These are phyloP conservation scores for Pinctada fucata DNA, from an alignment of 2,888 invertebrate species.

Conservation along the genomic window DNA sequence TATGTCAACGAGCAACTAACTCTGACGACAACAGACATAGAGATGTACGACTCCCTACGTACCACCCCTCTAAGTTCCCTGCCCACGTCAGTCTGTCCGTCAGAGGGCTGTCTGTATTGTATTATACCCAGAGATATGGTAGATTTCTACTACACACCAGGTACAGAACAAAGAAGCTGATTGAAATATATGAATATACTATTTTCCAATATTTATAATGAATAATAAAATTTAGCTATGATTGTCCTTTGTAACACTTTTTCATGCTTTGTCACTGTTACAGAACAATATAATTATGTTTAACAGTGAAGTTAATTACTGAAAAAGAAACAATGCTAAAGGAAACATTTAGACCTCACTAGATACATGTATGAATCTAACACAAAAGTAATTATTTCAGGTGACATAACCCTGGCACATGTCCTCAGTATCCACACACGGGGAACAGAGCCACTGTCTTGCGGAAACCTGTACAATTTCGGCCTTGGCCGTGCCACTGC, in stretches of 20 bases:
- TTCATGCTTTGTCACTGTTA: too few species aligned
- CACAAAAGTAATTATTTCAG: slow-evolving; percentile 26
- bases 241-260: too few species aligned
- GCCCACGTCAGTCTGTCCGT: slow-evolving; percentile 58
- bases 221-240: too few species aligned
- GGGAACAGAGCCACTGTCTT: slow-evolving; percentile 58
- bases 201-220: too few species aligned
- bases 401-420: slow-evolving; percentile 64
- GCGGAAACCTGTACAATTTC: slow-evolving; percentile 50
- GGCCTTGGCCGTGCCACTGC: slow-evolving; percentile 63
- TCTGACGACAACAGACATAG: slow-evolving; percentile 42
- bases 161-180: not conserved
- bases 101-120: slow-evolving; percentile 60
- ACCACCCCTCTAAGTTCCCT: slow-evolving; percentile 33
- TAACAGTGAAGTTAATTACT: too few species aligned
- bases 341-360: too few species aligned
- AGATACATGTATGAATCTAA: too few species aligned
- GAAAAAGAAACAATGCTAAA: too few species aligned
- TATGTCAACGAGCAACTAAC: slow-evolving; percentile 47
- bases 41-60: slow-evolving; percentile 52
- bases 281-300: too few species aligned
- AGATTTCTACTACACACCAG: slow-evolving; percentile 51
- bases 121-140: slow-evolving; percentile 47
- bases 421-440: slow-evolving; percentile 58
- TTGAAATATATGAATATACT: too few species aligned